Evolutionary conservation across 2,888 invertebrate species (phyloP), one percentile per base, ranked within the genome.

Genomic region (Nemotelus nigrinus): DNA sequence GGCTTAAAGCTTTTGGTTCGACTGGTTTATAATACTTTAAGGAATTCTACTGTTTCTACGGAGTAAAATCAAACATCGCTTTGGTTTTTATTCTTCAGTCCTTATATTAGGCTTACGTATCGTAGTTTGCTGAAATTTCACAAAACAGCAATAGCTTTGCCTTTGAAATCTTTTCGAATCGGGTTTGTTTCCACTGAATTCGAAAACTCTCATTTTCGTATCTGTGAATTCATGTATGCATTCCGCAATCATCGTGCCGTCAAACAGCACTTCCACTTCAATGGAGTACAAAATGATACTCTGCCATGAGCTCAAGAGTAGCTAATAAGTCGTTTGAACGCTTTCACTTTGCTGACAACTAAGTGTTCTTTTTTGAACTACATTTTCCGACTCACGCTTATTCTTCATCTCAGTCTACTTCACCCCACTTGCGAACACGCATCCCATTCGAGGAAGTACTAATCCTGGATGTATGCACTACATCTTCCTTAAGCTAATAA

Each of bases 241-340:
- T 25, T 25, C 25, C 25, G 25, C 25, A 25, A 25, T 25, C 25
- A 25, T 55, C 71, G 57, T 43, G 44, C 71, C 45, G 71, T 57
- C 71, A 55, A 71, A 71, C 68, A 50, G 2, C 57, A 53, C 43
- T 71, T 41, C 43, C 53, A 55, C 71, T 71, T 55, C 8, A 71
- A 55, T 55, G 41, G 10, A 71, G 55, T 2, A 44, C 55, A 43
- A 55, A 71, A 71, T 55, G 57, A 71, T 55, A 39, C 71, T 71
- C 10, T 8, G 10, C 5, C n/a, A n/a, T 10, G 43, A 43, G 57
- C 57, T n/a, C 8, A 71, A 71, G 71, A 71, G 71, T 8, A 71
- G 55, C 71, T 71, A 71, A 71, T 71, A 71, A 71, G 71, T 57
- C 71, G 71, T 71, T 71, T 57, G 71, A 71, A 57, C n/a, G 10